A percentile compares a stretch with the other conserved stretches of the same genome.
Conservation (phyloP, 2,113 vertebrate genomes). For the Myiagra hebetior region DNA sequence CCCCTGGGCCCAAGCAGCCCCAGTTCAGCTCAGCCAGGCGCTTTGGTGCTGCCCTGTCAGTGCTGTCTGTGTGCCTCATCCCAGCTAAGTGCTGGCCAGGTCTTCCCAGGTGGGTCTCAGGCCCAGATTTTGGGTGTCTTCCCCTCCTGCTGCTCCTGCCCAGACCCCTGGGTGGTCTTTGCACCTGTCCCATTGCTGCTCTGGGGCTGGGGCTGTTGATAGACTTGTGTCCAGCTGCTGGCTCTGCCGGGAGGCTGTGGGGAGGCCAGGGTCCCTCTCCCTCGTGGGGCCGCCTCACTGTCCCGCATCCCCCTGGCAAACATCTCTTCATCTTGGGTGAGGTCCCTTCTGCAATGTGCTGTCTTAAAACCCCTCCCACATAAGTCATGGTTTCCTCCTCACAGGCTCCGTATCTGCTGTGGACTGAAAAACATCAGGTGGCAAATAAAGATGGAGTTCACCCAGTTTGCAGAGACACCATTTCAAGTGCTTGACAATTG, state of each 20-base stretch:
- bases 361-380: background rate
- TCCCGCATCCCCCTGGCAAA: background rate
- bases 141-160: background rate
- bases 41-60: background rate
- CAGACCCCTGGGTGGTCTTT: background rate
- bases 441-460: rapidly evolving
- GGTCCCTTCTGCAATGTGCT: background rate
- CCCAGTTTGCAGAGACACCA: background rate
- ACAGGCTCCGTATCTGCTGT: background rate
- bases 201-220: background rate
- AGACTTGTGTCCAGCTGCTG: background rate
- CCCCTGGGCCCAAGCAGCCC: background rate
- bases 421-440: background rate
- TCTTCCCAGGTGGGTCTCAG: background rate
- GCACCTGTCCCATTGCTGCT: background rate
- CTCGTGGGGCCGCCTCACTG: rapidly evolving
- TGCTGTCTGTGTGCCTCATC: rapidly evolving
- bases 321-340: rapidly evolving
- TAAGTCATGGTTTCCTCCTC: background rate
- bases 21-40: rapidly evolving
- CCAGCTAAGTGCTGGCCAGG: rapidly evolving
- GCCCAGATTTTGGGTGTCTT: rapidly evolving
- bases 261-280: background rate
- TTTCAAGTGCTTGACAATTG: background rate
- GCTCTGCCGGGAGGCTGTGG: background rate